phyloP scores from a whole-genome alignment of 1,140 invertebrate species.

The Bacillus rossius region DNA sequence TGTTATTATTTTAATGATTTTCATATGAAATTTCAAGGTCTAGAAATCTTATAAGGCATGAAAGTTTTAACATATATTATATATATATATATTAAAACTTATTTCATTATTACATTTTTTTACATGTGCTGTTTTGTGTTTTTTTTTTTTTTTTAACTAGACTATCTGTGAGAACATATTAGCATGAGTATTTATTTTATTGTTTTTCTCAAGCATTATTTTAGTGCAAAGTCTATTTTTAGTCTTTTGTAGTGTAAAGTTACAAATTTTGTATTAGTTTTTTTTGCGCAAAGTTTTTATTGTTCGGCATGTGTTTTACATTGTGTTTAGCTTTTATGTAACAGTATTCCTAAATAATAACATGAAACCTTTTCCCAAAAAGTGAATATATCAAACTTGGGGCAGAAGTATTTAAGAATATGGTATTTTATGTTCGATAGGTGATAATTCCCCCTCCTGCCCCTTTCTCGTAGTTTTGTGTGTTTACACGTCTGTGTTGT shows the following conservation, averaged over 20 bases:
- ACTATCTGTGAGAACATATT: no score
- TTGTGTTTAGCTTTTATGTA: background rate
- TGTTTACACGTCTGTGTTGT: background rate
- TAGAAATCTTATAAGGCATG: no score
- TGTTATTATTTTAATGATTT: no score
- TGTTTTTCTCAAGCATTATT: no score
- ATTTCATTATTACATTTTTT: no score
- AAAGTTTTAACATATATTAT: no score
- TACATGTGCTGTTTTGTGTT: no score
- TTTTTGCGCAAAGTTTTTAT: background rate
- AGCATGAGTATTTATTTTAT: no score
- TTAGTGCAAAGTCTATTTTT: no score
- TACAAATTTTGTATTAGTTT: background rate
- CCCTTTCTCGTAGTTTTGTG: background rate
- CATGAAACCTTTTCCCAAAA: background rate
- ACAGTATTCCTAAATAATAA: background rate
- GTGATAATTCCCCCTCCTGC: background rate
- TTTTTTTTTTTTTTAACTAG: no score
- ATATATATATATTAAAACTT: no score
- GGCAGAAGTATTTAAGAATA: background rate
- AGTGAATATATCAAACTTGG: slow-evolving; percentile 5
- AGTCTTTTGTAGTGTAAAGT: background rate
- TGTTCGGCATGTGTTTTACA: slow-evolving; percentile 3
- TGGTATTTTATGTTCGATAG: background rate
- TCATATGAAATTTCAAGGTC: no score